Evolutionary conservation across 1,140 invertebrate genomes (phyloP).

Genomic region (Pachyrhynchus sulphureomaculatus): DNA sequence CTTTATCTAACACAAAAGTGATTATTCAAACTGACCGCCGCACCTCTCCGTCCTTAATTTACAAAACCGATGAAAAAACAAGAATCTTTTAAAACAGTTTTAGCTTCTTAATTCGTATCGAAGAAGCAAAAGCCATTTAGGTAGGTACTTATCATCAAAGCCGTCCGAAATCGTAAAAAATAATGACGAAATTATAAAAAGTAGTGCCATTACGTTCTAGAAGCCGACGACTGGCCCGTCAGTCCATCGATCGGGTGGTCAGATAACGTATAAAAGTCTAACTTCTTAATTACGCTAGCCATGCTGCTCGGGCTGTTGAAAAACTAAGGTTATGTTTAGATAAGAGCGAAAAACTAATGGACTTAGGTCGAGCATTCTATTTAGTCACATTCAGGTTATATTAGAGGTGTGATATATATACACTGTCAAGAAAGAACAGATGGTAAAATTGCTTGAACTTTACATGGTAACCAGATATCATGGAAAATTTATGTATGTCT

Average conservation of each 20-base stretch:
- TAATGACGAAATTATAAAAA: slow-evolving; percentile 24
- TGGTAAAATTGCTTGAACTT: no score
- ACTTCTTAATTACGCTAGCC: slow-evolving; percentile 20
- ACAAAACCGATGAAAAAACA: slow-evolving; percentile 7
- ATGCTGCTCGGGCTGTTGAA: not conserved
- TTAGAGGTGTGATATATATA: no score
- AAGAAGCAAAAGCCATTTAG: slow-evolving; percentile 13
- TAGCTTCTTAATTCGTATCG: slow-evolving; percentile 10
- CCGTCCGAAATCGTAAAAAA: slow-evolving; percentile 7
- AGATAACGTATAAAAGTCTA: slow-evolving; percentile 20
- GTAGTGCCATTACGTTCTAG: slow-evolving; percentile 7
- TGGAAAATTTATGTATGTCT: no score
- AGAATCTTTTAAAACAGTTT: slow-evolving; percentile 7
- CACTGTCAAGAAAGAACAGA: no score
- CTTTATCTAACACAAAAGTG: no score
- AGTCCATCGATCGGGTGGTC: slow-evolving; percentile 14
- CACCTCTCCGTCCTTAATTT: not conserved
- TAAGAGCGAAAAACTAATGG: not conserved
- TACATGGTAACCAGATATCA: no score
- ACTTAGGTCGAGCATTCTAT: not conserved
- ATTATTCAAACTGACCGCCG: no score
- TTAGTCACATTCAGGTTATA: no score
- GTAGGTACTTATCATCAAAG: slow-evolving; percentile 12
- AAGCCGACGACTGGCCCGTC: slow-evolving; percentile 1
- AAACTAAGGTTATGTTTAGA: slow-evolving; percentile 7